phyloP scores from a whole-genome alignment of 1,140 invertebrate genomes.

The Olivierus martensii region DNA sequence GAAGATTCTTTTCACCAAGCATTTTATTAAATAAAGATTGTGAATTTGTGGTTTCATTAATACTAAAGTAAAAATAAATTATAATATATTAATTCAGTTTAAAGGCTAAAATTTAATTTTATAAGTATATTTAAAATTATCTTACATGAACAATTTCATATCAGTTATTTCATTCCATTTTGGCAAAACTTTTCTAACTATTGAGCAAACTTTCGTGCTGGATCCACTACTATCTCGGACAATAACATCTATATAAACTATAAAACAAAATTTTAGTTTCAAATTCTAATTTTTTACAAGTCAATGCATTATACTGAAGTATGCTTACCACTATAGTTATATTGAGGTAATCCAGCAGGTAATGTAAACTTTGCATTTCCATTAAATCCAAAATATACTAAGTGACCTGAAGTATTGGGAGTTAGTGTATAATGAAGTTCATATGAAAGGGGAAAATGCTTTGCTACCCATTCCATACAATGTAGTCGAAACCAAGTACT shows the following conservation, averaged over 20 bases:
- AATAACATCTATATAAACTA: conserved; percentile 11
- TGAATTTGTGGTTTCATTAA: conserved; percentile 11
- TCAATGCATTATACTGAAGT: neutral
- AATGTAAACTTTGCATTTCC: conserved; percentile 9
- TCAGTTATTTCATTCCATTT: too few relatives aligned
- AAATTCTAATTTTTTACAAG: neutral
- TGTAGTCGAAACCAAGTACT: conserved; percentile 8
- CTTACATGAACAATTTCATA: too few relatives aligned
- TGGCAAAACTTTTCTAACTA: conserved; percentile 6
- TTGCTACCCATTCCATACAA: conserved; percentile 12
- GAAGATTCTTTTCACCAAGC: conserved; percentile 7
- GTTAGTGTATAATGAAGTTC: conserved; percentile 7
- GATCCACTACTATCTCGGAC: conserved; percentile 5
- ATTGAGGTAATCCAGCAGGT: conserved; percentile 1
- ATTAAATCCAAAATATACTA: conserved; percentile 12
- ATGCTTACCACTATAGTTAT: conserved; percentile 11
- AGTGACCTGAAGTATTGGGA: neutral
- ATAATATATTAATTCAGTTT: too few relatives aligned
- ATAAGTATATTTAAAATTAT: too few relatives aligned
- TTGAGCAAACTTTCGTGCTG: conserved; percentile 11
- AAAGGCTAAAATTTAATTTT: too few relatives aligned
- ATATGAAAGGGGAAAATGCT: conserved; percentile 3
- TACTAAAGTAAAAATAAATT: neutral
- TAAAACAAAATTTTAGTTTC: too few relatives aligned
- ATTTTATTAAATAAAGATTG: conserved; percentile 1